Percentiles rank a stretch among this genome's conserved stretches.
Evolutionary conservation across 2,888 invertebrate genomes (phyloP).

Genomic region (Trypoxylon attenuatum): DNA sequence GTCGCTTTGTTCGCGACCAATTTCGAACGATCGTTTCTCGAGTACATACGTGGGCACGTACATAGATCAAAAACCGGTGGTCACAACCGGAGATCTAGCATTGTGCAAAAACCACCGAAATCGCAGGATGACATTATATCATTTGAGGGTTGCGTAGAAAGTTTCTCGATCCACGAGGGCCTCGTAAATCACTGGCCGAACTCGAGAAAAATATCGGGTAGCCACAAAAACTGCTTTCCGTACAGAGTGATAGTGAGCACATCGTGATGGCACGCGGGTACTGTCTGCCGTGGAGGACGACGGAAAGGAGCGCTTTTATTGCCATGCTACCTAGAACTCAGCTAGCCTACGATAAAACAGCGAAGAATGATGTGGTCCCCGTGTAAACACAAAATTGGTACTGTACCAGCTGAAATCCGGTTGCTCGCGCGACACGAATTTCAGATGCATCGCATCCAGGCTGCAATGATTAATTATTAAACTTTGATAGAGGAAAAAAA

Average conservation of each 20-base stretch:
- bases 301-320: constrained; percentile 13
- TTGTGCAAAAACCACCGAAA: background rate
- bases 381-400: background rate
- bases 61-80: too few relatives aligned
- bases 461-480: background rate
- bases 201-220: background rate
- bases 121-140: constrained; percentile 18
- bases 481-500: too few relatives aligned
- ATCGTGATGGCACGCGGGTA: too few relatives aligned
- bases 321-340: background rate
- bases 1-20: too few relatives aligned
- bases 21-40: too few relatives aligned
- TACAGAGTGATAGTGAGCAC: background rate
- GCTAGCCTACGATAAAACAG: background rate
- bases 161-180: constrained; percentile 2
- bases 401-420: background rate
- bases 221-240: constrained; percentile 16
- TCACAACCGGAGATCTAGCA: too few relatives aligned
- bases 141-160: background rate
- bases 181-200: constrained; percentile 28
- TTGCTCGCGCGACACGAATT: constrained; percentile 5
- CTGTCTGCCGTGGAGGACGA: too few relatives aligned
- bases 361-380: constrained; percentile 3
- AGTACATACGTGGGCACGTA: too few relatives aligned
- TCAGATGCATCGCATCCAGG: background rate